A percentile compares a stretch with the other conserved stretches of the same genome.
These are phyloP conservation scores for Poecile atricapillus DNA, from an alignment of 2,113 vertebrate genomes.

Conservation along the genomic window DNA sequence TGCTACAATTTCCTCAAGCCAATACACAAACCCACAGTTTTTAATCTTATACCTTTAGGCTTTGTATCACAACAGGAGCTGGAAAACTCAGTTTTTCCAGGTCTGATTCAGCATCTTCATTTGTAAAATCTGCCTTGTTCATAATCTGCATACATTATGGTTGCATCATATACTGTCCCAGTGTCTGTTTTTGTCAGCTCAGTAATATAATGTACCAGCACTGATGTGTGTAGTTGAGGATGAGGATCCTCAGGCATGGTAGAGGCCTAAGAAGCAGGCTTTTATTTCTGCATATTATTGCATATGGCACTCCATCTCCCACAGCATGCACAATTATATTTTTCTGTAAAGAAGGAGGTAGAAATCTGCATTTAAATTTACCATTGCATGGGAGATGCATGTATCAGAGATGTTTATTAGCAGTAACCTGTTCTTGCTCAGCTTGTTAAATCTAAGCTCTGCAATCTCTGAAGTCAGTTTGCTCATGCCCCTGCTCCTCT, in stretches of 20 bases:
- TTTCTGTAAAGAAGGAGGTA: background rate
- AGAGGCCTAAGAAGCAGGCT: background rate
- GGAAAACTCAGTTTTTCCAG: background rate
- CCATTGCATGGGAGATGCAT: background rate
- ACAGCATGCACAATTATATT: background rate
- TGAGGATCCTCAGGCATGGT: background rate
- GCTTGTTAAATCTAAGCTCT: background rate
- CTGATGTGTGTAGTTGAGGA: accelerated
- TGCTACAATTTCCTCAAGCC: background rate
- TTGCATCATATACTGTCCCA: background rate
- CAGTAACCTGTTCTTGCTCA: background rate
- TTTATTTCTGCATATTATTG: background rate
- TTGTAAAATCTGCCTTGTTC: background rate
- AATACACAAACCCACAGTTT: background rate
- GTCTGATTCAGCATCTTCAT: background rate
- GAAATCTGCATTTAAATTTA: background rate
- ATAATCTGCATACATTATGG: background rate
- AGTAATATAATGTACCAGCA: background rate
- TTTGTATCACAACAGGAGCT: background rate
- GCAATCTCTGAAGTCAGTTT: background rate
- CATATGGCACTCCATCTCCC: background rate
- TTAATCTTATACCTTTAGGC: background rate
- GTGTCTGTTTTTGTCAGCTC: background rate
- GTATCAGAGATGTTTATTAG: background rate
- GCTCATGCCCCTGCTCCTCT: background rate